phyloP scores from a whole-genome alignment of 2,888 invertebrate genomes.

The Drosophila diplacantha region DNA sequence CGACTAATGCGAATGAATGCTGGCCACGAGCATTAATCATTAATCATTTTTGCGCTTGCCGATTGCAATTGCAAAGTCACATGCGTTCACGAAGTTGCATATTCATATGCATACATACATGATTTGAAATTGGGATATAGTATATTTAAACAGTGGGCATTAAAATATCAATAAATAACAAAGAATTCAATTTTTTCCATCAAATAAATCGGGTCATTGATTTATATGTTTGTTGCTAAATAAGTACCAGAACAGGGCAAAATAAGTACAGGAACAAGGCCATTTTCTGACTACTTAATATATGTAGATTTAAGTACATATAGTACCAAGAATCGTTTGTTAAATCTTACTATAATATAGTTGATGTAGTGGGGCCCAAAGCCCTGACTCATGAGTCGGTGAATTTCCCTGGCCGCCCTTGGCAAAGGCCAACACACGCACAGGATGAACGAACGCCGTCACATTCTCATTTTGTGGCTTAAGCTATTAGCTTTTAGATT shows the following conservation, averaged over 20 bases:
- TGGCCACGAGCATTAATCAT: conserved; percentile 41
- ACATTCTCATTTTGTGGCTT: too few relatives aligned
- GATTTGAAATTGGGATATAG: neutral
- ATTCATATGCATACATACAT: neutral
- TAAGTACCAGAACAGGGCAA: too few relatives aligned
- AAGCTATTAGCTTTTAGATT: too few relatives aligned
- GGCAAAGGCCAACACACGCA: too few relatives aligned
- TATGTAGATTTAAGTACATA: too few relatives aligned
- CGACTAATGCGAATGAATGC: conserved; percentile 17
- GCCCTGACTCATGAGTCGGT: too few relatives aligned
- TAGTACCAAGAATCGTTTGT: too few relatives aligned
- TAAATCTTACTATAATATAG: too few relatives aligned
- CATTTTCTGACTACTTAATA: neutral
- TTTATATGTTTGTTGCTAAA: neutral
- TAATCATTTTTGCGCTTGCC: conserved; percentile 37
- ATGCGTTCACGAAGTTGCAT: conserved; percentile 26
- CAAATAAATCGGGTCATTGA: neutral
- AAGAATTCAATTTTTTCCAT: neutral
- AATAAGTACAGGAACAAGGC: neutral
- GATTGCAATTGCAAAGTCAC: conserved; percentile 40
- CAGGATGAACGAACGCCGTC: too few relatives aligned
- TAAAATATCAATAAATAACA: neutral
- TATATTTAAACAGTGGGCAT: neutral
- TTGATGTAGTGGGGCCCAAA: too few relatives aligned
- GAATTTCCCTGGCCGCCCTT: too few relatives aligned